A percentile compares a stretch with the other conserved stretches of the same genome.
Conservation (phyloP, 1,140 invertebrate species). For the Macrobrachium nipponense region DNA sequence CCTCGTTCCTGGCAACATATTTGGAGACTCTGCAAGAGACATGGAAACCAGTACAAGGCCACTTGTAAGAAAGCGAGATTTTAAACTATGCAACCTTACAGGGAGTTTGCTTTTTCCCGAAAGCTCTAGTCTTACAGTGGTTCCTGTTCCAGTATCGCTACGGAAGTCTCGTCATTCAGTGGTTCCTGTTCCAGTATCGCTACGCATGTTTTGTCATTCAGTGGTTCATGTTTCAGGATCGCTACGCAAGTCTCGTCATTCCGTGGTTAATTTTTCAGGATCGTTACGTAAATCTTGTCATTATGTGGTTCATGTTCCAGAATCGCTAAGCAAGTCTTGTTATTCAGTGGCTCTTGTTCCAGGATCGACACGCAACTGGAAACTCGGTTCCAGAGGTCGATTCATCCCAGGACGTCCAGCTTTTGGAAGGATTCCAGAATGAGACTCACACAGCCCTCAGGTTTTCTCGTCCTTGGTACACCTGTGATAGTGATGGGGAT, state of each 20-base stretch:
- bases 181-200: slow-evolving; percentile 15
- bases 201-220: not conserved
- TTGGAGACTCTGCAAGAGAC: too few species aligned
- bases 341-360: not conserved
- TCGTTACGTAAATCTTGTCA: not conserved
- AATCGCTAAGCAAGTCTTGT: not conserved
- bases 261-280: too few species aligned
- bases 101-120: too few species aligned
- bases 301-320: not conserved
- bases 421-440: slow-evolving; percentile 58
- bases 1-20: too few species aligned
- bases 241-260: too few species aligned
- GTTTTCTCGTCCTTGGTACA: slow-evolving; percentile 34
- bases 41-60: too few species aligned
- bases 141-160: slow-evolving; percentile 23
- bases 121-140: not conserved
- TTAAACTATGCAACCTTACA: too few species aligned
- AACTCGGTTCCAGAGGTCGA: slow-evolving; percentile 30
- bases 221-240: too few species aligned
- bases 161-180: not conserved
- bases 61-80: too few species aligned
- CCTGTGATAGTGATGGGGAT: slow-evolving; percentile 38
- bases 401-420: slow-evolving; percentile 34
- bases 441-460: slow-evolving; percentile 53
- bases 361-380: slow-evolving; percentile 22